These are phyloP conservation scores for Macaca mulatta DNA, from an alignment of 2,113 vertebrate species.

Conservation along the genomic window DNA sequence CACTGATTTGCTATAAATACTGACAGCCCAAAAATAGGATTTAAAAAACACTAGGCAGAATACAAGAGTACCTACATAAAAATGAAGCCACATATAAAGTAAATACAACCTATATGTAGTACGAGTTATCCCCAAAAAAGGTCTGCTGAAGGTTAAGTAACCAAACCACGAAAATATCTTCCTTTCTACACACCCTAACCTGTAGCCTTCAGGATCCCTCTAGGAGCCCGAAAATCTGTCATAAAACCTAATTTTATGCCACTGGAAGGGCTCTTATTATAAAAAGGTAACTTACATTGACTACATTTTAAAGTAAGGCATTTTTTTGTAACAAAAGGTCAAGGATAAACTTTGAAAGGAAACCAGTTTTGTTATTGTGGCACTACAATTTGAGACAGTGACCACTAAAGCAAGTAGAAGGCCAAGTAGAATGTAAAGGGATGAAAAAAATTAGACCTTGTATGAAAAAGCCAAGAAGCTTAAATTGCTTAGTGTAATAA, in stretches of 20 bases:
- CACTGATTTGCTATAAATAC: not conserved
- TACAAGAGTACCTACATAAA: slow-evolving; percentile 22
- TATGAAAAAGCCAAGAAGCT: not conserved
- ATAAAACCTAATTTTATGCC: not conserved
- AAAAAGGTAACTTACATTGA: slow-evolving; percentile 6
- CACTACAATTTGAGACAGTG: not conserved
- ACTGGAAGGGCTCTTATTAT: not conserved
- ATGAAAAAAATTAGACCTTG: not conserved
- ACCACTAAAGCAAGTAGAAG: not conserved
- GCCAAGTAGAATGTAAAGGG: not conserved
- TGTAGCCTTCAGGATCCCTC: not conserved
- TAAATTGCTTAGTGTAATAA: not conserved
- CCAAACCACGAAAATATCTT: not conserved
- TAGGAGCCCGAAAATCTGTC: not conserved
- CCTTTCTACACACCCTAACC: not conserved
- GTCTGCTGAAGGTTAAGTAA: slow-evolving; percentile 6
- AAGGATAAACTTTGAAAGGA: not conserved
- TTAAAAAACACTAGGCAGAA: not conserved
- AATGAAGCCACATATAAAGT: not conserved
- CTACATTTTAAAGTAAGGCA: slow-evolving; percentile 11
- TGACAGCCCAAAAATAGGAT: not conserved
- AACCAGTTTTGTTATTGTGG: not conserved
- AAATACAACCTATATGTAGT: not conserved
- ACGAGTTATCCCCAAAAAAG: not conserved
- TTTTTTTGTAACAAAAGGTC: not conserved